These are phyloP conservation scores for Rhaphigaster nebulosa DNA, from an alignment of 2,888 invertebrate genomes.

Conservation along the genomic window DNA sequence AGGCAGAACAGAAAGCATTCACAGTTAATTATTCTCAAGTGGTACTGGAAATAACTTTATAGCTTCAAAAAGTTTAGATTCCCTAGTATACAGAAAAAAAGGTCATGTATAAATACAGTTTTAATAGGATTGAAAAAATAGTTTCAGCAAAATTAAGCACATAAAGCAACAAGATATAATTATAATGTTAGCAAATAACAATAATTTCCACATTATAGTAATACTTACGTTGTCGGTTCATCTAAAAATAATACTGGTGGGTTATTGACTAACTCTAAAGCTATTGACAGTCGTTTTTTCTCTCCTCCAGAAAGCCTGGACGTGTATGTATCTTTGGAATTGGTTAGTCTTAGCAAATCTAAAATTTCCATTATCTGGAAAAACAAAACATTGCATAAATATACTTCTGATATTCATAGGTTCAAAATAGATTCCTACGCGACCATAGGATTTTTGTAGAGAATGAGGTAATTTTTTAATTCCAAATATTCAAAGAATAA, in stretches of 20 bases:
- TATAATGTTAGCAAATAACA: not conserved
- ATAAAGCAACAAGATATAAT: not conserved
- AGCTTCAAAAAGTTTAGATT: too few species aligned
- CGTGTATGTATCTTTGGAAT: constrained; percentile 81
- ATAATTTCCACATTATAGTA: constrained; percentile 39
- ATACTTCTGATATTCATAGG: not conserved
- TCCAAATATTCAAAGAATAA: too few species aligned
- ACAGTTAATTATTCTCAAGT: too few species aligned
- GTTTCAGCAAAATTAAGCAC: not conserved
- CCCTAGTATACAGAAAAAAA: too few species aligned
- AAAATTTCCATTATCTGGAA: constrained; percentile 89
- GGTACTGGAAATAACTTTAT: too few species aligned
- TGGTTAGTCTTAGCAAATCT: constrained; percentile 81
- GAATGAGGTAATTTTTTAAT: too few species aligned
- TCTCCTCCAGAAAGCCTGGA: constrained; percentile 91
- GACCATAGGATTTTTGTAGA: too few species aligned
- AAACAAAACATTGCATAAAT: not conserved
- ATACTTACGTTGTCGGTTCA: constrained; percentile 93
- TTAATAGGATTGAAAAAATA: not conserved
- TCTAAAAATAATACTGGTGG: constrained; percentile 96
- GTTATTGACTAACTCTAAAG: constrained; percentile 92
- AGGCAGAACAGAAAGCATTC: too few species aligned
- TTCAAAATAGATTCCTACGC: not conserved
- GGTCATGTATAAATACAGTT: not conserved
- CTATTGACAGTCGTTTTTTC: constrained; percentile 92